These are phyloP conservation scores for Heliocidaris erythrogramma DNA, from an alignment of 35 echinoderm and acorn worm species.

Conservation along the genomic window DNA sequence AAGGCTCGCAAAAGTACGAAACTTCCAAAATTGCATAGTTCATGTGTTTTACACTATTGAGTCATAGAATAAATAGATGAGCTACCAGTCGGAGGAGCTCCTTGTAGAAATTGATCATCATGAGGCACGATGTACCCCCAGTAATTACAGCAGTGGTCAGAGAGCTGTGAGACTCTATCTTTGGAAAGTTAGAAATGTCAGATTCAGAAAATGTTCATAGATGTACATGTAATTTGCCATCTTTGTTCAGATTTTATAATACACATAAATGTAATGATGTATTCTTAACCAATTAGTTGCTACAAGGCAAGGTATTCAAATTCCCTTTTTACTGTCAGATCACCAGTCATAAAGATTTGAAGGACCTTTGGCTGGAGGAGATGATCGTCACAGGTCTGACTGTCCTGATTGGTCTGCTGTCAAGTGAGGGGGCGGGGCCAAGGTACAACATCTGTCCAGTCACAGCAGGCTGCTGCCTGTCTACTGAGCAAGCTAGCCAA, in stretches of 20 bases:
- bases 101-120: too few relatives aligned
- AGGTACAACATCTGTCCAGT: neutral
- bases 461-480: slow-evolving; percentile 35
- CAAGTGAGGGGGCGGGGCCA: slow-evolving; percentile 28
- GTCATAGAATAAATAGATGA: too few relatives aligned
- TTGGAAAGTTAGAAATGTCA: neutral
- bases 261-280: neutral
- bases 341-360: neutral
- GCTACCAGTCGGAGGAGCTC: too few relatives aligned
- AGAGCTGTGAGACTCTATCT: neutral
- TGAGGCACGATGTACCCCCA: too few relatives aligned
- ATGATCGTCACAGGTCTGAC: slow-evolving; percentile 44
- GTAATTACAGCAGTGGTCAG: neutral
- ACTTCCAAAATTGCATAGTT: too few relatives aligned
- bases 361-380: slow-evolving; percentile 38
- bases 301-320: neutral
- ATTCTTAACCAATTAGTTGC: neutral
- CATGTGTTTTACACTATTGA: too few relatives aligned
- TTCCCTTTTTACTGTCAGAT: neutral
- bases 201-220: neutral
- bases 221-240: too few relatives aligned
- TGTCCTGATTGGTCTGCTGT: slow-evolving; percentile 37
- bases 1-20: too few relatives aligned
- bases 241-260: neutral
- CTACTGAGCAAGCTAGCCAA: slow-evolving; percentile 42